phyloP scores from a whole-genome alignment of 2,888 invertebrate species.

The Dynastes tityus region DNA sequence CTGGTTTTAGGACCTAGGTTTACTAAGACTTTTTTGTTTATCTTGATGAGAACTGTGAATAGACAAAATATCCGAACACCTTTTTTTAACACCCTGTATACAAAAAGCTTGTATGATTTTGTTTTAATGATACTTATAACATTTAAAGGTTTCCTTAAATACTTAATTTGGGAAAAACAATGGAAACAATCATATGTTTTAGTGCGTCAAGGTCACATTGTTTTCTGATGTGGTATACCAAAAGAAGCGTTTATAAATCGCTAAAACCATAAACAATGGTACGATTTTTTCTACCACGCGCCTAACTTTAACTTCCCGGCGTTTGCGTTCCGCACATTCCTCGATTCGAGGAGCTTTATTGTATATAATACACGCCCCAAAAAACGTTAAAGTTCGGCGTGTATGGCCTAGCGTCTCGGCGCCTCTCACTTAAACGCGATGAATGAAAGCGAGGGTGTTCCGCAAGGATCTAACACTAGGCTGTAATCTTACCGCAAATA shows the following conservation, averaged over 20 bases:
- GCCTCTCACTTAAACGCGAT: neutral
- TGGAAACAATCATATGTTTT: conserved; percentile 12
- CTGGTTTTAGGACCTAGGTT: too few species aligned
- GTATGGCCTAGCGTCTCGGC: neutral
- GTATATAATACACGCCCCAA: neutral
- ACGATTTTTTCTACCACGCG: neutral
- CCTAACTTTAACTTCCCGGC: neutral
- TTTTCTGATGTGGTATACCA: neutral
- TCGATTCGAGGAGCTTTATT: neutral
- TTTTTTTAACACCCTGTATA: too few species aligned
- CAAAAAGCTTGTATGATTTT: too few species aligned
- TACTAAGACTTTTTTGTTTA: too few species aligned
- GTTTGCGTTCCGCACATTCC: neutral
- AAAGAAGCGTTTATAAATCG: neutral
- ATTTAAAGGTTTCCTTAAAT: neutral
- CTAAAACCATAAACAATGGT: neutral
- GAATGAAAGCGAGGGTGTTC: conserved; percentile 4
- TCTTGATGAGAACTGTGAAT: too few species aligned
- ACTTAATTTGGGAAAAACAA: neutral
- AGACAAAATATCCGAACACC: too few species aligned
- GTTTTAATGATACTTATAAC: too few species aligned
- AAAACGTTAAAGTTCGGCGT: neutral
- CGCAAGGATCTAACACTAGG: conserved; percentile 19
- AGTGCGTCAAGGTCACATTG: conserved; percentile 13
- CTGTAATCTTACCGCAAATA: conserved; percentile 68